Evolutionary conservation across 1,140 invertebrate species (phyloP).

Genomic region (Paralvinella palmiformis): DNA sequence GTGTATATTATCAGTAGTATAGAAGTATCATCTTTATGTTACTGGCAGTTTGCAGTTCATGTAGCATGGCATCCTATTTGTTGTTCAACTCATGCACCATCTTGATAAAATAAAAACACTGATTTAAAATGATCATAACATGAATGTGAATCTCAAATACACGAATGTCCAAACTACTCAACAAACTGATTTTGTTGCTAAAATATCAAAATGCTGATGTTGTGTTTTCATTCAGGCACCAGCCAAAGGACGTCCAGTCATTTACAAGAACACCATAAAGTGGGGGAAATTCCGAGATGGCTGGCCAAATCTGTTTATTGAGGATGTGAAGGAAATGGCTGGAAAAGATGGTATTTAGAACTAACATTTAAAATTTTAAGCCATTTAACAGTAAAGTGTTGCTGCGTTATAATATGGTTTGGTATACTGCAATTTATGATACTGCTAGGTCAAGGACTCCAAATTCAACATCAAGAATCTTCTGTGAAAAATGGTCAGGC

Average conservation of each 20-base stretch:
- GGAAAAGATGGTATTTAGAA: constrained; percentile 49
- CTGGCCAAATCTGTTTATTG: constrained; percentile 50
- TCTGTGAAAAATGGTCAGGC: no score
- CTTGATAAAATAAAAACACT: not conserved
- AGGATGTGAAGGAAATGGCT: constrained; percentile 46
- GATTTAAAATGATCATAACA: not conserved
- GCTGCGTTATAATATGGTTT: no score
- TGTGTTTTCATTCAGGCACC: not conserved
- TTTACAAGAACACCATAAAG: constrained; percentile 28
- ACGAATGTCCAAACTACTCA: not conserved
- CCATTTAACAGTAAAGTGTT: no score
- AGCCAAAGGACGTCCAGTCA: constrained; percentile 21
- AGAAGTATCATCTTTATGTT: no score
- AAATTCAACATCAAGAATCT: no score
- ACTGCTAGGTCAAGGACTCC: no score
- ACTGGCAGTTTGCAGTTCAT: no score
- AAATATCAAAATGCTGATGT: not conserved
- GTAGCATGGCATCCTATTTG: no score
- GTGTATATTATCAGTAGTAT: no score
- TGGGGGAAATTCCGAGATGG: constrained; percentile 47
- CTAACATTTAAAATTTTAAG: no score
- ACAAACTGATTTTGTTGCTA: not conserved
- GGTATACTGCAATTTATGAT: no score
- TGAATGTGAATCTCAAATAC: not conserved
- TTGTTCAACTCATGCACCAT: not conserved